Evolutionary conservation across 2,888 invertebrate genomes (phyloP).

Genomic region (Caenorhabditis sinica): DNA sequence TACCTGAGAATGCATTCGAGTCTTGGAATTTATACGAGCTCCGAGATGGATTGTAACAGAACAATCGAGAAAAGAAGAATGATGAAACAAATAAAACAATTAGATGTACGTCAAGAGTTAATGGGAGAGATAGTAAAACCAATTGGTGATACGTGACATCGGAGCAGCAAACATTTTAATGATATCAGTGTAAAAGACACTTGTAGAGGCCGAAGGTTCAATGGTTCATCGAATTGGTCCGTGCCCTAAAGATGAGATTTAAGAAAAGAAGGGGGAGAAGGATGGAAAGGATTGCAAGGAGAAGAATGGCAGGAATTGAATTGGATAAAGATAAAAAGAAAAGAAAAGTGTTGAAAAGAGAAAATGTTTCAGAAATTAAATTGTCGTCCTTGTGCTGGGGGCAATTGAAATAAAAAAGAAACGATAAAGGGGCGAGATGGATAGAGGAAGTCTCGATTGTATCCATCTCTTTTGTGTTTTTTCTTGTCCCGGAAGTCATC

Average conservation of each 20-base stretch:
- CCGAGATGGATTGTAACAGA: neutral
- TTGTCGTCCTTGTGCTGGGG: conserved; percentile 31
- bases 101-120: conserved; percentile 21
- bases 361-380: conserved; percentile 58
- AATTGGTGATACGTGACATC: conserved; percentile 18
- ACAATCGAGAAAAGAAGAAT: neutral
- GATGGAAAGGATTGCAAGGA: neutral
- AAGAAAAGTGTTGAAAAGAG: conserved; percentile 33
- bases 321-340: conserved; percentile 45
- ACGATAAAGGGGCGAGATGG: conserved; percentile 10
- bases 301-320: conserved; percentile 27
- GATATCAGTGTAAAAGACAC: conserved; percentile 16
- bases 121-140: conserved; percentile 22
- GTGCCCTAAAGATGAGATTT: conserved; percentile 25
- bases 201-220: conserved; percentile 23
- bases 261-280: conserved; percentile 7
- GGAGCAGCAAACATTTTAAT: conserved; percentile 23
- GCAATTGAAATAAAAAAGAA: conserved; percentile 48
- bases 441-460: conserved; percentile 19
- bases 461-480: conserved; percentile 5
- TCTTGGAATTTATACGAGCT: neutral
- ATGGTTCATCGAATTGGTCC: conserved; percentile 22
- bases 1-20: neutral
- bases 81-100: conserved; percentile 2
- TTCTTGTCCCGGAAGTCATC: conserved; percentile 52